Conservation (phyloP, 2,888 invertebrate species). For the Ypsolopha sequella region DNA sequence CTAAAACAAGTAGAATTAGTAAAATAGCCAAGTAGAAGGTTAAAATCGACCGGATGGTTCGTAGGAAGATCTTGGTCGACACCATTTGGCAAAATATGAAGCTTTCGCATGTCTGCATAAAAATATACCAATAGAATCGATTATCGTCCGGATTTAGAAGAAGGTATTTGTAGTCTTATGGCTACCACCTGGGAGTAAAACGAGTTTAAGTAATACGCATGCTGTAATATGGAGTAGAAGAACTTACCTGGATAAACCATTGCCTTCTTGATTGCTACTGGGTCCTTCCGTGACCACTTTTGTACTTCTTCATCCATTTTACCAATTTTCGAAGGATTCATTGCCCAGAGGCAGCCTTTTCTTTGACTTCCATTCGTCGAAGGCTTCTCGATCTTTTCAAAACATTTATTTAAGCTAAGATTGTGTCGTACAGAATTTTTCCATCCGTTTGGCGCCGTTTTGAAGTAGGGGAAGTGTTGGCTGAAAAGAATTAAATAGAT, state of each 20-base stretch:
- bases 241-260: slow-evolving; percentile 90
- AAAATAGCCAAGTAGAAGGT: too few relatives aligned
- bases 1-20: too few relatives aligned
- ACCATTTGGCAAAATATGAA: too few relatives aligned
- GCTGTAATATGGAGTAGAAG: too few relatives aligned
- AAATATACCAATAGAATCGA: too few relatives aligned
- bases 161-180: background rate
- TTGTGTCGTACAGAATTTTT: slow-evolving; percentile 99
- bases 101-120: too few relatives aligned
- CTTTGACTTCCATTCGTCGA: slow-evolving; percentile 88
- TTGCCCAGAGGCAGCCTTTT: slow-evolving; percentile 94
- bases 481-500: slow-evolving; percentile 60
- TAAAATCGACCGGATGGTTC: too few relatives aligned
- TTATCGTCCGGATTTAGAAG: too few relatives aligned
- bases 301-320: slow-evolving; percentile 99
- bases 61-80: too few relatives aligned
- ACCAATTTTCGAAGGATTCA: slow-evolving; percentile 93
- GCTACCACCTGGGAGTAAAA: background rate
- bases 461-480: slow-evolving; percentile 98
- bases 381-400: slow-evolving; percentile 97
- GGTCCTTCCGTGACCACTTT: slow-evolving; percentile 97
- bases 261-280: slow-evolving; percentile 89
- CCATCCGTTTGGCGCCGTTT: slow-evolving; percentile 98
- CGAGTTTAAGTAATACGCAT: too few relatives aligned
- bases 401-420: slow-evolving; percentile 97